Base-by-base conservation (phyloP, 2,797 vertebrate genomes). In the Pterois miles region DNA sequence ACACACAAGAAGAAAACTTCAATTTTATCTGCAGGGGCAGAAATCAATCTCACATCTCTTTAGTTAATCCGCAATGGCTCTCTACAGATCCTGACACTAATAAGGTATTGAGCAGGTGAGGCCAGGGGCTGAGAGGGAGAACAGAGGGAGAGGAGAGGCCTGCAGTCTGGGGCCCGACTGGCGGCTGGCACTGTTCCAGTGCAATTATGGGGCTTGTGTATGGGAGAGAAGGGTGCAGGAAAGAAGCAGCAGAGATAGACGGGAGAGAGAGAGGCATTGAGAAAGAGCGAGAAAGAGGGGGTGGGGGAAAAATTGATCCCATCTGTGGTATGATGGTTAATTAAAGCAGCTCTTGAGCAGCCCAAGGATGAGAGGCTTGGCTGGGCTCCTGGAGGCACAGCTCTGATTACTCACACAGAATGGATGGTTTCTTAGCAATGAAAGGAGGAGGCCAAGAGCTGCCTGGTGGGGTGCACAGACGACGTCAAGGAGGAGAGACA, bases 241-340 rank as follows among this genome's bases (percentile, higher is more conserved):
- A 89, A 90, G 91, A 91, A 96, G 96, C 95, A 95, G 95, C 95
- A 95, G 94, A 95, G 91, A 92, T 89, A 89, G 90, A 95, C 92
- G 82, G 80, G 80, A 86, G 79, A 82, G 78, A 82, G 84, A 81
- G 76, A 84, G 78, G 82, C 81, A 82, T 46, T 85, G 83, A 89
- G 84, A 85, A 82, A 82, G 76, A 83, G 84, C 52, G 69, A 83
- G 65, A 85, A 81, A 83, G 86, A 78, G 77, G 80, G 84, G 69
- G 82, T 71, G 67, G 77, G 76, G 87, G 63, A 94, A 96, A 97
- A 98, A 99, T 99, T 97, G 98, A 99, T 99, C 98, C 98, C 98
- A 99, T 99, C 98, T 99, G 98, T 97, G 97, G 97, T 97, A 98
- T 98, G 98, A 99, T 99, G 97, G 98, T 99, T 99, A 99, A 99